Base-by-base conservation (phyloP, 1,140 invertebrate genomes). In the Muscidifurax raptorellus region DNA sequence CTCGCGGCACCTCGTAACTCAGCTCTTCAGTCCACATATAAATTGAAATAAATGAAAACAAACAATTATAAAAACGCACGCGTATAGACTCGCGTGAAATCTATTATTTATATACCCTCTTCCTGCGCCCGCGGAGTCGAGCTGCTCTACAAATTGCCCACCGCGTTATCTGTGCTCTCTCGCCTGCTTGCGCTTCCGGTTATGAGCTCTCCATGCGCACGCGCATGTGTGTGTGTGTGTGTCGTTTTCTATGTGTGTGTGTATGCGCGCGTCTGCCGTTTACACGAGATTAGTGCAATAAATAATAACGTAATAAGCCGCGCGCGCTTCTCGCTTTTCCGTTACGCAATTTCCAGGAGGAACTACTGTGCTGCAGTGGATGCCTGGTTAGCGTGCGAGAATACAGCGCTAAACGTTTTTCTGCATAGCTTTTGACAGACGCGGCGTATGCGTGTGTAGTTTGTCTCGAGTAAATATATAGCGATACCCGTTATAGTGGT, bases 261-360 rank as follows among this genome's bases (percentile, higher is more conserved):
- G 7, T 9, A 69, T 5, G 22, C 6, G 18, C 27, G 27, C 22
- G 27, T 69, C 25, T 69, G 67, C 25, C 67, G 67, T 74, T 32
- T 36, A 22, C n/a, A 77, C 79, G 66, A 86, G 86, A 88, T 87
- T 86, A 86, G 74, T 47, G 86, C 76, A 86, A 88, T 87, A 88
- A 88, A 87, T 87, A 88, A 85, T 83, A 72, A 52, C 83, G n/a
- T 85, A 83, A 82, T 75, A 75, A 75, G 36, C 52, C 7, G 40
- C 12, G 2, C n/a, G 7, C 40, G 22, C 9, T 25, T 28, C 59
- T 82, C 27, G 66, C 10, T 84, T 80, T 82, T 84, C 81, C 78
- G 64, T 85, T 81, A 86, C 83, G 44, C 28, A 32, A 80, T 85
- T 64, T 80, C 52, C 52, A 59, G 18, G 6, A 18, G 52, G 52